These are phyloP conservation scores for Dinomys branickii DNA, from an alignment of 2,113 vertebrate genomes.

Conservation along the genomic window DNA sequence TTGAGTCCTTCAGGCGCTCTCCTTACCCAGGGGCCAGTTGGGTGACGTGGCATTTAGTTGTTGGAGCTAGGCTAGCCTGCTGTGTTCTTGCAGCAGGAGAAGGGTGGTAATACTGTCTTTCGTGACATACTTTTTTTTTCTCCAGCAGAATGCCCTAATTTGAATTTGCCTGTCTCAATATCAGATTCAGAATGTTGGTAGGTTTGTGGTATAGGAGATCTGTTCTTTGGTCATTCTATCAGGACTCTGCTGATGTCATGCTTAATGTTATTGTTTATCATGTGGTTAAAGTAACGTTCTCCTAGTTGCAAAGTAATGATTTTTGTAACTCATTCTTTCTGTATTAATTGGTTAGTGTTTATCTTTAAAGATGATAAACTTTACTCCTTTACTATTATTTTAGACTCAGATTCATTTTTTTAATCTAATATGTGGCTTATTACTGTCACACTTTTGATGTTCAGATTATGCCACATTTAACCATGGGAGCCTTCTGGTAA, in stretches of 20 bases:
- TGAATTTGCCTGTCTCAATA: not conserved
- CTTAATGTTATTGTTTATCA: not conserved
- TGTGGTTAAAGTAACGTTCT: not conserved
- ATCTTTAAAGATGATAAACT: not conserved
- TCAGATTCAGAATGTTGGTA: not conserved
- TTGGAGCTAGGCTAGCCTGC: not conserved
- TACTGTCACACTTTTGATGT: not conserved
- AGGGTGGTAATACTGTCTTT: not conserved
- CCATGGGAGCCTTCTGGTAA: not conserved
- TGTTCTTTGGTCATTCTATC: not conserved
- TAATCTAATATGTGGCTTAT: not conserved
- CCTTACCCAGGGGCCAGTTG: not conserved
- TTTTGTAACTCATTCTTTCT: not conserved
- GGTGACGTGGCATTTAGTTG: not conserved
- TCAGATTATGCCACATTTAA: not conserved
- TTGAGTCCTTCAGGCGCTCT: not conserved
- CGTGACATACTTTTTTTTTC: not conserved
- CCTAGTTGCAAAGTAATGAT: not conserved
- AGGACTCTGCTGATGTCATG: not conserved
- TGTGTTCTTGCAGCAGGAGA: not conserved
- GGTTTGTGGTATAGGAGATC: not conserved
- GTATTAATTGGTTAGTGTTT: not conserved
- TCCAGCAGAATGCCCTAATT: slow-evolving; percentile 3
- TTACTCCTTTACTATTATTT: not conserved
- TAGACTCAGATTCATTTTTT: not conserved